Evolutionary conservation across 2,113 vertebrate species (phyloP), one percentile per base, ranked within the genome.

Genomic region (Zeus faber): DNA sequence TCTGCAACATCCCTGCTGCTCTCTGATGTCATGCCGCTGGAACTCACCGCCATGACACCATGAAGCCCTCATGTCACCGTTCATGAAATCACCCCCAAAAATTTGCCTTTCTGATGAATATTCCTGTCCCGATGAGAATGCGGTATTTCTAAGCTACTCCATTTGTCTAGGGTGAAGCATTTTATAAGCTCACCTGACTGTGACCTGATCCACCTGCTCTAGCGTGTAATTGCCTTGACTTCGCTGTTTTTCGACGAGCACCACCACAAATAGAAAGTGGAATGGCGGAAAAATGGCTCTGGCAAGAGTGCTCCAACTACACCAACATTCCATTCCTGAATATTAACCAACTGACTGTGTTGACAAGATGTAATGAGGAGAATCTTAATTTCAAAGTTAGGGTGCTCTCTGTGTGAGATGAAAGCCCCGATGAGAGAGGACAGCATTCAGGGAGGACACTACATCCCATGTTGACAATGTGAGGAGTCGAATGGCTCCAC

Each of bases 1-100:
- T 18, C n/a, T 46, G 49, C 55, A n/a, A 44, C 66, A 40, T 62
- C 49, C 29, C 54, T n/a, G 51, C 61, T 62, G 29, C 23, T 49
- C 47, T 53, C 35, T 72, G 74, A 78, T 41, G 57, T 85, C 81
- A 85, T 4, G 11, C 49, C 2, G 18, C 64, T 51, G 74, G 69
- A 75, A 78, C 57, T 3, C 2, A 37, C 29, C n/a, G n/a, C n/a
- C n/a, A n/a, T n/a, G n/a, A n/a, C n/a, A n/a, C n/a, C n/a, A n/a
- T n/a, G n/a, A n/a, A n/a, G n/a, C n/a, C n/a, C n/a, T n/a, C n/a
- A n/a, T n/a, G n/a, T n/a, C n/a, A n/a, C n/a, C n/a, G n/a, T n/a
- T n/a, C n/a, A n/a, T n/a, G n/a, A n/a, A n/a, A n/a, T n/a, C n/a
- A n/a, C n/a, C n/a, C n/a, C n/a, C n/a, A n/a, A n/a, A n/a, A n/a